Conservation (phyloP, 2,113 vertebrate species). For the Heterochromis multidens region DNA sequence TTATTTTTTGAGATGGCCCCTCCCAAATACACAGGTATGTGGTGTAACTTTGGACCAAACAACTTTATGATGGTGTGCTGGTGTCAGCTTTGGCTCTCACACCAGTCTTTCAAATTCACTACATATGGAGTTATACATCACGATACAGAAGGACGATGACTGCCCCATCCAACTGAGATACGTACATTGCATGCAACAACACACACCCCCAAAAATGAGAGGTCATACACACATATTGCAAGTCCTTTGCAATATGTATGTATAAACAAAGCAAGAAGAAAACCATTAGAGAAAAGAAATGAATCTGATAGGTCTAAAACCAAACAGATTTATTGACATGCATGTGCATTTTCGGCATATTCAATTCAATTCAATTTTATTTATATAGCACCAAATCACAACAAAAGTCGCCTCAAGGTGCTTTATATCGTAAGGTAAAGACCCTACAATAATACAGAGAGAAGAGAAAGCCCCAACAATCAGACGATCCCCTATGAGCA, state of each 20-base stretch:
- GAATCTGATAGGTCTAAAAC: not conserved
- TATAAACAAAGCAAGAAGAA: not conserved
- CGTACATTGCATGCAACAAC: not conserved
- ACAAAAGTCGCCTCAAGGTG: too few relatives aligned
- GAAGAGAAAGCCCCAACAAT: too few relatives aligned
- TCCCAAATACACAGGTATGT: not conserved
- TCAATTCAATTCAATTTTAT: too few relatives aligned
- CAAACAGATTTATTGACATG: not conserved
- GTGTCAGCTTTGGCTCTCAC: not conserved
- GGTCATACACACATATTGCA: not conserved
- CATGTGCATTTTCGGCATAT: too few relatives aligned
- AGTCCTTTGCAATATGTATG: not conserved
- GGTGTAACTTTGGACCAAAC: not conserved
- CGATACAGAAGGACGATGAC: not conserved
- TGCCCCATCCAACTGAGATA: not conserved
- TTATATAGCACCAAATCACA: too few relatives aligned
- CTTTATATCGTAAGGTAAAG: too few relatives aligned
- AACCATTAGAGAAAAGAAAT: not conserved
- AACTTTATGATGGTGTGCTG: not conserved
- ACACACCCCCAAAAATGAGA: not conserved
- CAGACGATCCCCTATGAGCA: too few relatives aligned
- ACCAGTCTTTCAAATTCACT: not conserved
- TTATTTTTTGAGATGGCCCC: not conserved
- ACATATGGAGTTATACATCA: too few relatives aligned
- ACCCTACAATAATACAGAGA: too few relatives aligned